Percentiles rank a stretch among this genome's conserved stretches.
These are phyloP conservation scores for Pachypeltis micranthus DNA, from an alignment of 1,140 invertebrate genomes.

Conservation along the genomic window DNA sequence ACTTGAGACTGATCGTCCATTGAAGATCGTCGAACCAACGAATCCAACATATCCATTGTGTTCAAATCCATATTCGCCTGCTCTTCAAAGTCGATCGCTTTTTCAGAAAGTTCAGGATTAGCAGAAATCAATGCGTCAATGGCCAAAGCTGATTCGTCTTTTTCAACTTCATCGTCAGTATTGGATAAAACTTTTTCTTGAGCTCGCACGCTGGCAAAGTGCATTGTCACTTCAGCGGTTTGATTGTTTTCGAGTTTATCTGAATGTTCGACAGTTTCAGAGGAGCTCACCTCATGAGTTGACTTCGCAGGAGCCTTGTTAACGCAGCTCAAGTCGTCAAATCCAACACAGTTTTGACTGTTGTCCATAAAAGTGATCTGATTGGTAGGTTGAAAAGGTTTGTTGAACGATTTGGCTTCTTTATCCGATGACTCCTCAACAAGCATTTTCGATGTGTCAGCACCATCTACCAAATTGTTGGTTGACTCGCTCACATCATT, in stretches of 20 bases:
- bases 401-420: too few species aligned
- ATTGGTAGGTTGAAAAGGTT: too few species aligned
- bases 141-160: not conserved
- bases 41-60: constrained; percentile 2
- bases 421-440: not conserved
- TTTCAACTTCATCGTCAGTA: not conserved
- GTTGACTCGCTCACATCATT: not conserved
- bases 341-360: not conserved
- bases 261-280: not conserved
- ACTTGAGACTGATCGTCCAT: not conserved
- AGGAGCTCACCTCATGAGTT: not conserved
- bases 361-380: not conserved
- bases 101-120: not conserved
- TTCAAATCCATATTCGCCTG: not conserved
- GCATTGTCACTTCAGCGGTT: not conserved
- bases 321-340: not conserved
- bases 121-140: not conserved
- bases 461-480: not conserved
- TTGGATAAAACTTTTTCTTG: not conserved
- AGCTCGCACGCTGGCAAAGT: not conserved
- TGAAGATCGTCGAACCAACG: not conserved
- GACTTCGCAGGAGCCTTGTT: too few species aligned
- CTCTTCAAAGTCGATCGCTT: not conserved
- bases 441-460: not conserved
- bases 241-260: not conserved